Conservation (phyloP, 2,888 invertebrate species). For the Arge pagana region DNA sequence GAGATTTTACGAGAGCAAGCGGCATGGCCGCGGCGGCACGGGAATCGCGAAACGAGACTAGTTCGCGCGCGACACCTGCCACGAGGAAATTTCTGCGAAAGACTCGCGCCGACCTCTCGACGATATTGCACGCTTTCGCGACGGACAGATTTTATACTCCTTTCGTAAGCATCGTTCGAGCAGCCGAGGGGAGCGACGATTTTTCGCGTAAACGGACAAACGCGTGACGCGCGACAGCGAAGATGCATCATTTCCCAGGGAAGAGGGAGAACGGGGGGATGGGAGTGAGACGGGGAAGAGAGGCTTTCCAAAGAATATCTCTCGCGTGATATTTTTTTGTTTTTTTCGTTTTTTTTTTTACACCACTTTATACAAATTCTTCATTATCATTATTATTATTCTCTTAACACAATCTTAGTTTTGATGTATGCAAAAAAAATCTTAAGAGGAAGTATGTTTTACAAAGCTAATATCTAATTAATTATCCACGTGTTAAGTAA, state of each 20-base stretch:
- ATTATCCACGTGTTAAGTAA: constrained; percentile 1
- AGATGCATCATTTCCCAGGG: constrained; percentile 16
- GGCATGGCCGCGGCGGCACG: too few species aligned
- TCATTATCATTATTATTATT: constrained; percentile 35
- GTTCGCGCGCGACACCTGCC: too few species aligned
- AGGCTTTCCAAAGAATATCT: too few species aligned
- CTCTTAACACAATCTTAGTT: constrained; percentile 49
- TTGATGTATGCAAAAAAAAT: constrained; percentile 49
- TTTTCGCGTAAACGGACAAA: not conserved
- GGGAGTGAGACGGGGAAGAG: constrained; percentile 29
- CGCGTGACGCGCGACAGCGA: constrained; percentile 11
- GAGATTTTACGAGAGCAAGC: too few species aligned
- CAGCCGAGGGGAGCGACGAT: not conserved
- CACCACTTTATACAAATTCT: constrained; percentile 56
- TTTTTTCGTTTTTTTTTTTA: too few species aligned
- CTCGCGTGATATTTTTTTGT: too few species aligned
- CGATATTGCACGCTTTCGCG: too few species aligned
- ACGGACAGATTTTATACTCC: too few species aligned
- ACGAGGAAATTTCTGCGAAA: too few species aligned
- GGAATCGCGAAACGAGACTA: constrained; percentile 5
- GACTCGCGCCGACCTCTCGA: too few species aligned
- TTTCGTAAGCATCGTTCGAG: too few species aligned
- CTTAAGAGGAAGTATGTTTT: constrained; percentile 49
- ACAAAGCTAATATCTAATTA: constrained; percentile 45
- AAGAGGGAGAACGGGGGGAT: constrained; percentile 1